phyloP scores from a whole-genome alignment of 2,888 invertebrate genomes.

The Drosophila nr. perissopoda region DNA sequence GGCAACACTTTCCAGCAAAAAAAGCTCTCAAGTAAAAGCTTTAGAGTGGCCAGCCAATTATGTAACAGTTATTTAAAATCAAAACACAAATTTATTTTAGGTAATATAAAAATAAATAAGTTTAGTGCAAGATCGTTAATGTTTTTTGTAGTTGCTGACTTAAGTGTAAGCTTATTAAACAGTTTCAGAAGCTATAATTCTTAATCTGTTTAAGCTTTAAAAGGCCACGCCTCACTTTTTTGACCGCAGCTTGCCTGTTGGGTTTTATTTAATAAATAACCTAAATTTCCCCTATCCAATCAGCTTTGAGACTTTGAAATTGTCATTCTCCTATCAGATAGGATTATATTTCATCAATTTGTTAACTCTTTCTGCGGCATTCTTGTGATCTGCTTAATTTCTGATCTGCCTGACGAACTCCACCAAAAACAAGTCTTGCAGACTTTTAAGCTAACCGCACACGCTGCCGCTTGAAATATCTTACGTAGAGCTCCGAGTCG shows the following conservation, averaged over 20 bases:
- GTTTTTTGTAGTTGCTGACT: neutral
- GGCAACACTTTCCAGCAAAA: neutral
- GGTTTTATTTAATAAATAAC: neutral
- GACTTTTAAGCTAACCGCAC: neutral
- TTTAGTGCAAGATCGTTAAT: neutral
- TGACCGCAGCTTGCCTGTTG: neutral
- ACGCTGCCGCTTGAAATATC: slow-evolving; percentile 40
- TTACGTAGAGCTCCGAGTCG: slow-evolving; percentile 55
- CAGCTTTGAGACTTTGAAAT: neutral
- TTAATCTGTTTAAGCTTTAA: neutral
- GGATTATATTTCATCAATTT: neutral
- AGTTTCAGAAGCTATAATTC: neutral
- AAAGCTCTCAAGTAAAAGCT: slow-evolving; percentile 12
- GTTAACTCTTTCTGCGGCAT: neutral
- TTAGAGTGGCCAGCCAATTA: slow-evolving; percentile 16
- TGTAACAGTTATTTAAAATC: slow-evolving; percentile 4
- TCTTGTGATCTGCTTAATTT: neutral
- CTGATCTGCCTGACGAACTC: neutral
- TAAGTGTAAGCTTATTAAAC: neutral
- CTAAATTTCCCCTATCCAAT: neutral
- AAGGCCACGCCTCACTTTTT: too few relatives aligned
- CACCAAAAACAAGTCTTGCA: slow-evolving; percentile 1
- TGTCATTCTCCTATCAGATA: neutral
- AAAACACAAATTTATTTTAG: neutral
- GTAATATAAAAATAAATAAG: accelerated